Conservation (phyloP, 1,140 invertebrate species). For the Trigoniulus corallinus region DNA sequence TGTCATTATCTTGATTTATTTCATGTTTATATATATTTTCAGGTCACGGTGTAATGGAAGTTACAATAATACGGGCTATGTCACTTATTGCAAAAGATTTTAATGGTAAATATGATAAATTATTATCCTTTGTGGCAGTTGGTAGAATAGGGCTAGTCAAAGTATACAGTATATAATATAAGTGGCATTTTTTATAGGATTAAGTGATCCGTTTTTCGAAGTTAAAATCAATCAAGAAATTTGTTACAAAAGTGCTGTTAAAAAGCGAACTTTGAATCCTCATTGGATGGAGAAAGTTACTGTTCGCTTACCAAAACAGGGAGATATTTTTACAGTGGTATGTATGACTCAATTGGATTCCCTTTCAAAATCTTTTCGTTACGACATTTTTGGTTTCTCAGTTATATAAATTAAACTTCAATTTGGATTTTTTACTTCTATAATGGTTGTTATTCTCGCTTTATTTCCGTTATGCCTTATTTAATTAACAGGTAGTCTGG, state of each 20-base stretch:
- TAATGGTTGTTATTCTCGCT: too few relatives aligned
- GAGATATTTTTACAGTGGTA: slow-evolving; percentile 33
- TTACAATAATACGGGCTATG: slow-evolving; percentile 18
- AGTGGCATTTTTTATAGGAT: slow-evolving; percentile 18
- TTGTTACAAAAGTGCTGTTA: slow-evolving; percentile 34
- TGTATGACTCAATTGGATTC: too few relatives aligned
- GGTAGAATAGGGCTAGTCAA: not conserved
- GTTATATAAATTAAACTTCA: not conserved
- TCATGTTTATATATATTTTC: not conserved
- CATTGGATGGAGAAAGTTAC: slow-evolving; percentile 38
- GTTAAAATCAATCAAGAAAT: slow-evolving; percentile 32
- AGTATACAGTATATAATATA: not conserved
- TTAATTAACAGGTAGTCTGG: slow-evolving; percentile 28
- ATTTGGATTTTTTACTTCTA: not conserved
- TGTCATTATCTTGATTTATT: too few relatives aligned
- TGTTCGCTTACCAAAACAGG: slow-evolving; percentile 28
- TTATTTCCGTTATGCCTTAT: too few relatives aligned
- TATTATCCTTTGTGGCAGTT: not conserved
- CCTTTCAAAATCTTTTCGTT: too few relatives aligned
- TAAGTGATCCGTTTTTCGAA: slow-evolving; percentile 38
- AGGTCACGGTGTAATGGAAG: not conserved
- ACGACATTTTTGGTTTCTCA: not conserved
- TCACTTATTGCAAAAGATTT: slow-evolving; percentile 30
- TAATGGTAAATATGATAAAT: slow-evolving; percentile 19
- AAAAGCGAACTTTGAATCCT: slow-evolving; percentile 38